Evolutionary conservation across 2,113 vertebrate genomes (phyloP).

Genomic region (Pavo muticus): DNA sequence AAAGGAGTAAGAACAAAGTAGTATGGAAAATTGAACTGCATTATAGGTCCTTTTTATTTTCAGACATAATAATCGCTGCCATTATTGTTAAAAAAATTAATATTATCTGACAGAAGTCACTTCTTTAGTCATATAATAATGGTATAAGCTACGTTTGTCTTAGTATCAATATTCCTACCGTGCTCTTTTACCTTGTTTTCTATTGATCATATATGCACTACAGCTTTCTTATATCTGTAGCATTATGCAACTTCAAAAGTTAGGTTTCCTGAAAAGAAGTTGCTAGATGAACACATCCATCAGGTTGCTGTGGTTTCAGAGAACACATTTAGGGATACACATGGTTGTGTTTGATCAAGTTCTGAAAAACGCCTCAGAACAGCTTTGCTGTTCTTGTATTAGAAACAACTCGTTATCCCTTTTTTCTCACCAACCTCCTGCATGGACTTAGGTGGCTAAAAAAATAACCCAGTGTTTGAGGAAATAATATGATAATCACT

Average conservation of each 20-base stretch:
- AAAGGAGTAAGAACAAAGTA: background rate
- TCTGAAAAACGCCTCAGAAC: background rate
- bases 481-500: background rate
- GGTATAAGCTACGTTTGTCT: background rate
- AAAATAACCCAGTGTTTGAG: background rate
- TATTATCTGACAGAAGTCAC: background rate
- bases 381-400: background rate
- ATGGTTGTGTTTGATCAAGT: background rate
- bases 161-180: fast-evolving
- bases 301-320: background rate
- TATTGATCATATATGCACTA: background rate
- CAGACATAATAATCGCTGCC: background rate
- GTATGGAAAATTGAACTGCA: background rate
- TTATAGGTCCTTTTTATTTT: background rate
- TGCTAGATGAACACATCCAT: background rate
- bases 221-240: background rate
- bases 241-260: background rate
- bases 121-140: background rate
- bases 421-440: background rate
- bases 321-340: background rate
- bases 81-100: background rate
- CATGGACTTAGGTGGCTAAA: background rate
- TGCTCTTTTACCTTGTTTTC: background rate
- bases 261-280: fast-evolving
- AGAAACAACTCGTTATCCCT: background rate